Evolutionary conservation across 2,797 vertebrate species (phyloP), one percentile per base, ranked within the genome.

Genomic region (Enteromius trimaculatus): DNA sequence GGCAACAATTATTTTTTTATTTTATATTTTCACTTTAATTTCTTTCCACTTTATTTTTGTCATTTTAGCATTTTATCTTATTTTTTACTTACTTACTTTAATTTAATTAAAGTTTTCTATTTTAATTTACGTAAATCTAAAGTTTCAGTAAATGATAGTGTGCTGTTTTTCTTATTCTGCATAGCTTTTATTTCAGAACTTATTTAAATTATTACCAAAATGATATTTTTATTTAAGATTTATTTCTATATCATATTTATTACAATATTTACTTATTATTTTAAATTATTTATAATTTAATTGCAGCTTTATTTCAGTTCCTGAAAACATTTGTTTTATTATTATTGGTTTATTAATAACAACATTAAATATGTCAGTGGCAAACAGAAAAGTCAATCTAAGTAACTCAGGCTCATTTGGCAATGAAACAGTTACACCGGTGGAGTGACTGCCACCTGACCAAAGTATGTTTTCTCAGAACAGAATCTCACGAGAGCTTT

Each of bases 401-500:
- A 62, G 58, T 62, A 62, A 62, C 58, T 60, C 58, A 26, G 10
- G 23, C n/a, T 23, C n/a, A 60, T 76, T 23, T 76, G 74, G 21
- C 34, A 26, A 76, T 37, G 55, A 60, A 77, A 29, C 1, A 60
- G 75, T 77, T n/a, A 37, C 19, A 13, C 29, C 0, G 19, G 34
- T 2, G 6, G 19, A 53, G 4, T 2, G 17, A 34, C 58, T 60
- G 74, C 34, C 31, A 75, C 19, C 49, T 58, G 51, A 60, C 53
- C 58, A 75, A 17, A 79, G 70, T 23, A 44, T 39, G 62, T 49
- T 14, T 80, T 75, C 53, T 64, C 62, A 69, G 78, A 71, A 44
- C 19, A 49, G 47, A 74, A 37, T 84, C 60, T 87, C 81, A 80
- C 72, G 74, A 64, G 77, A 86, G 86, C 85, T 44, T 90, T 90